Base-by-base conservation (phyloP, 1,140 invertebrate genomes). In the Drosophila arizonae region DNA sequence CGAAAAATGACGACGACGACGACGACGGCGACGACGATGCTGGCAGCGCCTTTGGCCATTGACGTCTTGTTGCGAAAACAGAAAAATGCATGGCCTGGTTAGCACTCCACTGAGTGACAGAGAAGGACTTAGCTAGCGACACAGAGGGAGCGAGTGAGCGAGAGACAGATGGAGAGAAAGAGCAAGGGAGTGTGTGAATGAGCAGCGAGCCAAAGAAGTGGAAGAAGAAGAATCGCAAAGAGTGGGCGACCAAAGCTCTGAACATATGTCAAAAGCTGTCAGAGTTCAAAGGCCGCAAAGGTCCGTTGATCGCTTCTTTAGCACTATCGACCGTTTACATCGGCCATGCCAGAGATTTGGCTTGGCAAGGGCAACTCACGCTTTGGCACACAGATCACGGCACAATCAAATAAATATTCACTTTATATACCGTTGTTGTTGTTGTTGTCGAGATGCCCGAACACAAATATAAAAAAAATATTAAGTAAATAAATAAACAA, bases 1-100 rank as follows among this genome's bases (percentile, higher is more conserved):
- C 71, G 79, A 79, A 82, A 88, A 88, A 81, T 77, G 77, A 87
- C 70, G 72, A 77, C 64, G 57, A 21, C 73, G 79, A 81, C 65
- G 71, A 43, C 74, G 79, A 77, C 66, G 21, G 21, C 21, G 21
- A 24, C 21, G 72, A 46, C 60, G 60, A 71, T 56, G 80, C 54
- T 60, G 56, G 71, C 71, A 73, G 71, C 71, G 71, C 65, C 65
- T 73, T 68, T 69, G 65, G 77, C 62, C 76, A 88, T 63, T 79
- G 77, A 72, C 70, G 56, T 77, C 65, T 73, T 77, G 60, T 73
- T 77, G 74, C 76, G 64, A 88, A 87, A 79, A 77, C 51, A 73
- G 73, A 86, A 87, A 87, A 79, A 72, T 77, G 77, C 80, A 81
- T 82, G 79, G 82, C 81, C 81, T 87, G 76, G 68, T 82, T 86